These are phyloP conservation scores for Luehdorfia chinensis DNA, from an alignment of 1,140 invertebrate genomes.

Conservation along the genomic window DNA sequence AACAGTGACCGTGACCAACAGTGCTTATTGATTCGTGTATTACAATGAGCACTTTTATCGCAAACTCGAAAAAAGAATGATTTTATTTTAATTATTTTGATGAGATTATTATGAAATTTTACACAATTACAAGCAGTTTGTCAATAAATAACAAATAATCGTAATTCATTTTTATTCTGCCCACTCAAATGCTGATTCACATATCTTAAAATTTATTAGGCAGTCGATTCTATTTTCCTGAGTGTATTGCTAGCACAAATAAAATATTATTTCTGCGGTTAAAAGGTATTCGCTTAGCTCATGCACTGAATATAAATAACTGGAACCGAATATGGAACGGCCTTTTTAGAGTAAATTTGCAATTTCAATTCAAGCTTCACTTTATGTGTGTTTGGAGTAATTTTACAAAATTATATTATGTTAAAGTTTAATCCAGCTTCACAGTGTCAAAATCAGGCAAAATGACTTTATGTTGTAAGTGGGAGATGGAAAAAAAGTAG, in stretches of 20 bases:
- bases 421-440: too few relatives aligned
- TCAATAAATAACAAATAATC: constrained; percentile 5
- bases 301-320: constrained; percentile 8
- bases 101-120: background rate
- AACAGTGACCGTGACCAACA: too few relatives aligned
- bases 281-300: constrained; percentile 5
- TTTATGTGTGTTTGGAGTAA: constrained; percentile 7
- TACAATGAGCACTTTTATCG: too few relatives aligned
- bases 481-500: too few relatives aligned
- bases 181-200: background rate
- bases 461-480: too few relatives aligned
- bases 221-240: constrained; percentile 2
- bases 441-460: too few relatives aligned
- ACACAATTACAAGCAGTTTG: constrained; percentile 1
- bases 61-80: too few relatives aligned
- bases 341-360: background rate
- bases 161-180: constrained; percentile 6
- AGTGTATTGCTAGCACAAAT: constrained; percentile 11
- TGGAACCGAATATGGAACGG: constrained; percentile 1
- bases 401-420: background rate
- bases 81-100: background rate
- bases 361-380: background rate
- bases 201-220: constrained; percentile 1
- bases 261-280: constrained; percentile 12
- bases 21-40: too few relatives aligned